Evolutionary conservation across 2,797 vertebrate genomes (phyloP).

Genomic region (Alfaro cultratus): DNA sequence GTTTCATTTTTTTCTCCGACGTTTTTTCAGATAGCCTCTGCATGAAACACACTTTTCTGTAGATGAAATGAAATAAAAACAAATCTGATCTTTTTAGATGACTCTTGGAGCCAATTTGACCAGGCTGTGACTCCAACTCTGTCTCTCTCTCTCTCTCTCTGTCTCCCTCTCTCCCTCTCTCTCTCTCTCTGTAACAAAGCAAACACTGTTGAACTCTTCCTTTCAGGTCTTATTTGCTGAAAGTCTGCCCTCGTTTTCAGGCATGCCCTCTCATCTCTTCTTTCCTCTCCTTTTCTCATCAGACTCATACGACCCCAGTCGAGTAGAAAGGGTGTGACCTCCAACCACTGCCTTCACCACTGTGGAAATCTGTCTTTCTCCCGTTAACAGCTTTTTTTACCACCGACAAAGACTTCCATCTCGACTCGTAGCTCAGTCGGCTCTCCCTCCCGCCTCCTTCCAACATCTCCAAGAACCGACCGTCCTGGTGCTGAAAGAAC

Average conservation of each 20-base stretch:
- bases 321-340: slow-evolving; percentile 92
- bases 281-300: slow-evolving; percentile 58
- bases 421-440: slow-evolving; percentile 53
- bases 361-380: slow-evolving; percentile 60
- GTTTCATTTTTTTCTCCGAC: background rate
- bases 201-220: background rate
- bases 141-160: background rate
- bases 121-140: background rate
- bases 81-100: slow-evolving; percentile 2
- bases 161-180: background rate
- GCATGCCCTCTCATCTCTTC: slow-evolving; percentile 23
- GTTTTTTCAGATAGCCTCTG: background rate
- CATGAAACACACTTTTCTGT: background rate
- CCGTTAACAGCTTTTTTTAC: slow-evolving; percentile 55
- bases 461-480: slow-evolving; percentile 51
- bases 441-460: slow-evolving; percentile 54
- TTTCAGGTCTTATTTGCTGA: background rate
- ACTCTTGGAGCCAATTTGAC: background rate
- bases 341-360: slow-evolving; percentile 61
- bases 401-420: slow-evolving; percentile 65
- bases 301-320: slow-evolving; percentile 93
- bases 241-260: slow-evolving; percentile 22
- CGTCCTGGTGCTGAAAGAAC: slow-evolving; percentile 70
- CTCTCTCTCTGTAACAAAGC: background rate
- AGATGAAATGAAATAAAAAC: background rate